phyloP scores from a whole-genome alignment of 2,888 invertebrate species.

The Agriopis aurantiaria region DNA sequence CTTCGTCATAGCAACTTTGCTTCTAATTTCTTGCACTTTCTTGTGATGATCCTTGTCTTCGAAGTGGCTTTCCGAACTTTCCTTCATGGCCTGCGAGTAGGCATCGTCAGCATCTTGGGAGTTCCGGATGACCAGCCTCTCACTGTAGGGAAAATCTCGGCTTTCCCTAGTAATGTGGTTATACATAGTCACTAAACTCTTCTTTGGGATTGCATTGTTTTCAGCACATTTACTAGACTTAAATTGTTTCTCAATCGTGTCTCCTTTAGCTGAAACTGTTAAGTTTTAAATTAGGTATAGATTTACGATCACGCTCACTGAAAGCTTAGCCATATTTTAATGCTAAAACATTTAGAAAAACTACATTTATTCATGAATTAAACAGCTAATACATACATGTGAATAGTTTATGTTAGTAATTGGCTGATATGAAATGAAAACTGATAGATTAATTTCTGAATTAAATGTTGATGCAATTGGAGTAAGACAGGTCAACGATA shows the following conservation, averaged over 20 bases:
- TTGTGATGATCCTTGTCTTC: constrained; percentile 58
- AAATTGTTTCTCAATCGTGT: constrained; percentile 50
- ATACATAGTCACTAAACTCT: constrained; percentile 70
- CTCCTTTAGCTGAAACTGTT: constrained; percentile 57
- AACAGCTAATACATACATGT: neutral
- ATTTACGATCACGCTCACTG: neutral
- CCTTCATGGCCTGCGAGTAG: constrained; percentile 72
- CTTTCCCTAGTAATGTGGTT: constrained; percentile 73
- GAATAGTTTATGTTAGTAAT: neutral
- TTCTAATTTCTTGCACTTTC: constrained; percentile 65
- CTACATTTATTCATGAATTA: neutral
- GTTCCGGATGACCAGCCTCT: constrained; percentile 65
- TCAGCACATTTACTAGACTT: constrained; percentile 43
- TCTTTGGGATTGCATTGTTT: constrained; percentile 52
- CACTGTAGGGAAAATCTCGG: constrained; percentile 58
- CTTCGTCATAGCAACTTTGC: constrained; percentile 85
- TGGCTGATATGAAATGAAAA: neutral
- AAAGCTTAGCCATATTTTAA: neutral
- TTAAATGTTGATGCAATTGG: neutral
- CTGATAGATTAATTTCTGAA: neutral
- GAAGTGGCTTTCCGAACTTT: constrained; percentile 49
- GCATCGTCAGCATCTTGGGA: constrained; percentile 69
- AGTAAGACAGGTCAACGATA: neutral
- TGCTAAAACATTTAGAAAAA: neutral
- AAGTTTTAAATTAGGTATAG: neutral